Conservation (phyloP, 2,113 vertebrate genomes). For the Camelus dromedarius region DNA sequence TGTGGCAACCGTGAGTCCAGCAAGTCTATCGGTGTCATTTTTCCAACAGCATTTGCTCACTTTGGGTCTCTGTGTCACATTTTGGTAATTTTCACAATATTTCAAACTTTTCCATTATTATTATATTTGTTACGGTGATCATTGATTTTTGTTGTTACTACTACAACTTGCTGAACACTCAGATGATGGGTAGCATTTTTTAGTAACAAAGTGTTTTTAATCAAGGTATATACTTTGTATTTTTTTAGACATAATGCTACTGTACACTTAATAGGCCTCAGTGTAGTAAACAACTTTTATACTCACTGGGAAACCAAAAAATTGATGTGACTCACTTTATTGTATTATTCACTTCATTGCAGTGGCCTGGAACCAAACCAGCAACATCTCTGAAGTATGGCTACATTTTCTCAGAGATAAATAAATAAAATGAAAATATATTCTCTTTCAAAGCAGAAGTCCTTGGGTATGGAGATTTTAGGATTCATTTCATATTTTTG, state of each 20-base stretch:
- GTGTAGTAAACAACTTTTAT: neutral
- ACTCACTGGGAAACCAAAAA: neutral
- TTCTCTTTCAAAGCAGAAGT: slow-evolving; percentile 1
- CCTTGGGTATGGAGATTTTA: neutral
- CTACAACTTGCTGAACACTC: neutral
- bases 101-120: neutral
- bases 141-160: neutral
- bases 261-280: neutral
- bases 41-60: neutral
- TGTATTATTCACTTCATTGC: neutral
- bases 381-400: neutral
- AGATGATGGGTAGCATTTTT: neutral
- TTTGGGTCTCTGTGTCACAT: neutral
- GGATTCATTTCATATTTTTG: neutral
- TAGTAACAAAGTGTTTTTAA: neutral
- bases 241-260: neutral
- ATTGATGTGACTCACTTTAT: neutral
- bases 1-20: neutral
- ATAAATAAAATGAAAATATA: neutral
- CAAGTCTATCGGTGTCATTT: neutral
- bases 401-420: neutral
- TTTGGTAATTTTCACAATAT: neutral
- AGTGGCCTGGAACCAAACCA: neutral
- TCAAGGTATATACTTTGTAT: neutral
- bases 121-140: neutral